Conservation (phyloP, 2,113 vertebrate species). For the Gadus chalcogrammus region DNA sequence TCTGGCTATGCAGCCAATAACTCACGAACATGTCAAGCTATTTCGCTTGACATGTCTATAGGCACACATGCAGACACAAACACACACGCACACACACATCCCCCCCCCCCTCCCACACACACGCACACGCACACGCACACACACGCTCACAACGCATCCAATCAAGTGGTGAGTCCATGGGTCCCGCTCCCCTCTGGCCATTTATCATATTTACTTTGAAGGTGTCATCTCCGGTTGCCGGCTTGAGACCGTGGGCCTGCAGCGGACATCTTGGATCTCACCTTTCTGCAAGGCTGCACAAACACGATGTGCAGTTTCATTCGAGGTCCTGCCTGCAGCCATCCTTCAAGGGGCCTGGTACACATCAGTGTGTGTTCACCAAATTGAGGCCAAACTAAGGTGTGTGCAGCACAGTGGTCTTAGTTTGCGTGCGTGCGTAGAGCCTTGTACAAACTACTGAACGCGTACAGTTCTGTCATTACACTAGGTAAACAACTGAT, state of each 20-base stretch:
- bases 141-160: conserved; percentile 8
- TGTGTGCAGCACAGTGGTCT: too few species aligned
- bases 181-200: not conserved
- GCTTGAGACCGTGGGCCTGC: conserved; percentile 19
- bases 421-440: too few species aligned
- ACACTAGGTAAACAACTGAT: too few species aligned
- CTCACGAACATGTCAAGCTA: too few species aligned
- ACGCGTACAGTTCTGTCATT: too few species aligned
- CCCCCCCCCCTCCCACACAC: not conserved
- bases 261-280: conserved; percentile 20
- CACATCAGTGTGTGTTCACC: not conserved
- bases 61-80: conserved; percentile 1
- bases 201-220: conserved; percentile 34
- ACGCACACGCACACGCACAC: conserved; percentile 3
- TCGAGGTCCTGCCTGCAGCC: not conserved
- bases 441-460: too few species aligned
- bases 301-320: not conserved
- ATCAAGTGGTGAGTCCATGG: conserved; percentile 1
- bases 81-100: not conserved
- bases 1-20: too few species aligned
- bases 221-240: conserved; percentile 40
- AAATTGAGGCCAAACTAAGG: not conserved
- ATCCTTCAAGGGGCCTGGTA: not conserved
- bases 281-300: conserved; percentile 36
- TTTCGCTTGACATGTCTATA: not conserved